These are phyloP conservation scores for Mustela nigripes DNA, from an alignment of 2,113 vertebrate species.

Conservation along the genomic window DNA sequence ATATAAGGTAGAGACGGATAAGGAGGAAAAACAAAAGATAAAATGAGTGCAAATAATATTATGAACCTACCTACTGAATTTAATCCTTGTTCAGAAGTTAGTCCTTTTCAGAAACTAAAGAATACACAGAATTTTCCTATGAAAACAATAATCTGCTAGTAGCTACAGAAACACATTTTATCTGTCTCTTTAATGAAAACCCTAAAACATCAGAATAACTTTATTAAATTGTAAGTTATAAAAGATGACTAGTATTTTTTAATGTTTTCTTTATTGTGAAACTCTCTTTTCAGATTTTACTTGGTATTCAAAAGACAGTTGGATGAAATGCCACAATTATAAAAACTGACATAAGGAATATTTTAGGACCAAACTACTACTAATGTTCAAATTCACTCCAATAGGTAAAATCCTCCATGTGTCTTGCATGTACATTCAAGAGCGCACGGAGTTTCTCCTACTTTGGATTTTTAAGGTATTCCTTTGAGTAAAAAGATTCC, in stretches of 20 bases:
- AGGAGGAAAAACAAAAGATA: neutral
- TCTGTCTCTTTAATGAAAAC: constrained; percentile 40
- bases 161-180: neutral
- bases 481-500: neutral
- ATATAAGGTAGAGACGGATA: neutral
- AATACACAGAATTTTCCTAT: neutral
- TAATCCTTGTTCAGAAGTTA: neutral
- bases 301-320: neutral
- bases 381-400: constrained; percentile 57
- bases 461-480: neutral
- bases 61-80: neutral
- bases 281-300: constrained; percentile 14
- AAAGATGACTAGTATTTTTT: neutral
- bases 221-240: constrained; percentile 20
- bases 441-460: neutral
- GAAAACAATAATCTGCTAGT: neutral
- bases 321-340: neutral
- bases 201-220: neutral
- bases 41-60: neutral
- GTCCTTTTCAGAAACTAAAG: neutral
- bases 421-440: neutral
- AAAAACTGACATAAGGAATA: neutral
- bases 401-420: neutral
- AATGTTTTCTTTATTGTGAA: constrained; percentile 13
- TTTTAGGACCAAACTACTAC: constrained; percentile 22